Percentiles rank a stretch among this genome's conserved stretches.
phyloP scores from a whole-genome alignment of 2,797 vertebrate genomes.

The Melanotaenia boesemani region DNA sequence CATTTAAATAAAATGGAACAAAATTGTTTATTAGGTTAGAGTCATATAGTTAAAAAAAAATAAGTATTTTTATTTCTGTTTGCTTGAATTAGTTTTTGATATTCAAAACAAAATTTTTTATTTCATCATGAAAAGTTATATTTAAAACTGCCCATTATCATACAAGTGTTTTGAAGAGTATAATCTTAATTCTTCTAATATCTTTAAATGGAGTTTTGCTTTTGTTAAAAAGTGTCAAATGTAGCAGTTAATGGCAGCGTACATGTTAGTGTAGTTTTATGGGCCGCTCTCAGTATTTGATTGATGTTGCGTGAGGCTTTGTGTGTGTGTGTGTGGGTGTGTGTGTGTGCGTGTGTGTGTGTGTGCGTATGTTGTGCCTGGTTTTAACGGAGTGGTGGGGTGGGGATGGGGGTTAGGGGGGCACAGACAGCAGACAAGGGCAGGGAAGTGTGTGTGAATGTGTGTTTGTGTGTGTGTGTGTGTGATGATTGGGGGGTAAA shows the following conservation, averaged over 20 bases:
- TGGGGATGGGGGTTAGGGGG: constrained; percentile 45
- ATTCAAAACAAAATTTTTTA: constrained; percentile 7
- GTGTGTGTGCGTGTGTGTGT: constrained; percentile 66
- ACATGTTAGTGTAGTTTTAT: constrained; percentile 79
- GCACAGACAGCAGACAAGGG: constrained; percentile 64
- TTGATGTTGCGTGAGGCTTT: constrained; percentile 73
- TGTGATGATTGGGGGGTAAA: constrained; percentile 33
- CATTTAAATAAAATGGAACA: constrained; percentile 13
- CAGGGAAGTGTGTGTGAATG: constrained; percentile 51
- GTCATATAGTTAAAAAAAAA: constrained; percentile 1
- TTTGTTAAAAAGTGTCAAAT: constrained; percentile 60
- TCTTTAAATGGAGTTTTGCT: constrained; percentile 8
- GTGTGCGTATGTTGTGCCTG: constrained; percentile 73
- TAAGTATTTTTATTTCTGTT: not conserved
- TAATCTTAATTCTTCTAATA: not conserved
- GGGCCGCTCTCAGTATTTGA: constrained; percentile 73
- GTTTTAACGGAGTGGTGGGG: constrained; percentile 70
- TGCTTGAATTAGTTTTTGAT: not conserved
- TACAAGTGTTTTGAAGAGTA: not conserved
- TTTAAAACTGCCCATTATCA: not conserved
- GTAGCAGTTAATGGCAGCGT: constrained; percentile 59
- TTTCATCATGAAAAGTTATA: constrained; percentile 11
- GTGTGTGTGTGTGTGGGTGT: constrained; percentile 69
- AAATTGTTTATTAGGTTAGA: constrained; percentile 5
- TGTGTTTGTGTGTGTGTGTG: constrained; percentile 12